phyloP scores from a whole-genome alignment of 2,888 invertebrate genomes.

The Corbicula japonica region DNA sequence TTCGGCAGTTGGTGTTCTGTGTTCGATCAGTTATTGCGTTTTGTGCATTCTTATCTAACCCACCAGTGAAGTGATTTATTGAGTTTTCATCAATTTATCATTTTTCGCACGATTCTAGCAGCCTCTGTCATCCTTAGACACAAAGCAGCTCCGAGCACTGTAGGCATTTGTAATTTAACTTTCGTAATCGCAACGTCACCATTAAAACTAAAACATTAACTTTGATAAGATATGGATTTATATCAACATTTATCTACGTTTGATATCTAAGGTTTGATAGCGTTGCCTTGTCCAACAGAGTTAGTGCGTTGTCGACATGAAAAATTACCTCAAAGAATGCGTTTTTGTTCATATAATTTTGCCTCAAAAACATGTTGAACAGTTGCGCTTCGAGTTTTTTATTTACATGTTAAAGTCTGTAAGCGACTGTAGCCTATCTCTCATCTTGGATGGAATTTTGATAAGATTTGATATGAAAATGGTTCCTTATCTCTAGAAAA shows the following conservation, averaged over 20 bases:
- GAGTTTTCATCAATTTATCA: slow-evolving; percentile 47
- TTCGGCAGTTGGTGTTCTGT: slow-evolving; percentile 11
- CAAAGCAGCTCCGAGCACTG: slow-evolving; percentile 37
- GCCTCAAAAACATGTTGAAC: slow-evolving; percentile 48
- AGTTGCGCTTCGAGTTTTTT: slow-evolving; percentile 49
- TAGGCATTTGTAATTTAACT: slow-evolving; percentile 56
- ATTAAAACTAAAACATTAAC: slow-evolving; percentile 61
- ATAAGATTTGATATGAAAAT: slow-evolving; percentile 69
- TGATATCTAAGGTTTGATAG: slow-evolving; percentile 59
- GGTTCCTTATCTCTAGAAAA: slow-evolving; percentile 59
- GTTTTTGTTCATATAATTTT: slow-evolving; percentile 55
- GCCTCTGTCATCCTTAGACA: slow-evolving; percentile 43
- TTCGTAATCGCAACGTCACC: slow-evolving; percentile 60
- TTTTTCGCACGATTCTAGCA: slow-evolving; percentile 49
- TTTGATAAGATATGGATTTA: slow-evolving; percentile 66
- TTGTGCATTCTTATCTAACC: slow-evolving; percentile 5
- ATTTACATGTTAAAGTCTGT: slow-evolving; percentile 34
- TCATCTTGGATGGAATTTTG: slow-evolving; percentile 56
- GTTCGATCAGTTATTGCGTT: slow-evolving; percentile 18
- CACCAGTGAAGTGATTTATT: slow-evolving; percentile 40
- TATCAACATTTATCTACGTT: slow-evolving; percentile 58
- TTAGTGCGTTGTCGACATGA: slow-evolving; percentile 9
- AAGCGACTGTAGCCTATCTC: slow-evolving; percentile 54
- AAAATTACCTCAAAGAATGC: slow-evolving; percentile 48
- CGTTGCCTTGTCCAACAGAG: slow-evolving; percentile 33